Conservation (phyloP, 2,113 vertebrate genomes). For the Upupa epops region DNA sequence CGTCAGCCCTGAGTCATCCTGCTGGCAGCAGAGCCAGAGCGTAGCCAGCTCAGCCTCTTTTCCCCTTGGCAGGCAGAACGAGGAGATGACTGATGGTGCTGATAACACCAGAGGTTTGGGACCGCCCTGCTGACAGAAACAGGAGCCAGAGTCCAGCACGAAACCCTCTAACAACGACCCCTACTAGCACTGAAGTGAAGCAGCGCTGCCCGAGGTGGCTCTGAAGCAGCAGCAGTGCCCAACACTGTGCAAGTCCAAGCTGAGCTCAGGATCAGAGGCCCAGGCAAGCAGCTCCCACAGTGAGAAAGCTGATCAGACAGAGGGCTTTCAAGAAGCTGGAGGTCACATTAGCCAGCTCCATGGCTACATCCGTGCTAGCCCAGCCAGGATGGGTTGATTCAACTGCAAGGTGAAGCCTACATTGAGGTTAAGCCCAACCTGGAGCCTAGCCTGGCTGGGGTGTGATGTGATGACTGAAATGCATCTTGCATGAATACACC, state of each 20-base stretch:
- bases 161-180: not conserved
- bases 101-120: not conserved
- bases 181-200: not conserved
- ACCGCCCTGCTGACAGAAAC: conserved; percentile 14
- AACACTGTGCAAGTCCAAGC: not conserved
- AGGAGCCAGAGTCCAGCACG: not conserved
- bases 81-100: not conserved
- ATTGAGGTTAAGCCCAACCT: no score
- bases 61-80: not conserved
- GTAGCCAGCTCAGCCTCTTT: conserved; percentile 10
- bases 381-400: not conserved
- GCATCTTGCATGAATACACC: no score
- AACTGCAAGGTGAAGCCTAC: not conserved
- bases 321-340: not conserved
- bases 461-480: no score
- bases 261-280: not conserved
- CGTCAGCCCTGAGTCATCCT: conserved; percentile 24
- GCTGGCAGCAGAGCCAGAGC: conserved; percentile 2
- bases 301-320: not conserved
- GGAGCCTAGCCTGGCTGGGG: no score
- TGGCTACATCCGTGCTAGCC: not conserved
- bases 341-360: not conserved
- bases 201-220: not conserved
- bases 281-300: not conserved
- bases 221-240: not conserved